Conservation (phyloP, 1,140 invertebrate genomes). For the Rhagoletis pomonella region DNA sequence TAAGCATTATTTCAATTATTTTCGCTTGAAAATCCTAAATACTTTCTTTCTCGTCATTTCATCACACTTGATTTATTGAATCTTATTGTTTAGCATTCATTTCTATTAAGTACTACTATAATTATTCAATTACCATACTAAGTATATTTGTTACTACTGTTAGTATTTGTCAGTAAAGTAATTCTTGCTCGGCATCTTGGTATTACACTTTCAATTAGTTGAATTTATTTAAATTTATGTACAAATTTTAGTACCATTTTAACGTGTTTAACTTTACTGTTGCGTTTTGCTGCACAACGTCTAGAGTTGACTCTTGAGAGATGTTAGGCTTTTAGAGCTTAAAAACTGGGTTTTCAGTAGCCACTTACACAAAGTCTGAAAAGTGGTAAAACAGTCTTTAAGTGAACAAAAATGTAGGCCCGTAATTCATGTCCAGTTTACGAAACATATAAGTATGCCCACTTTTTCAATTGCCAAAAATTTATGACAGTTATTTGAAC, state of each 20-base stretch:
- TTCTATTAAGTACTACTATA: background rate
- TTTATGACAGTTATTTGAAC: background rate
- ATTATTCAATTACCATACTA: background rate
- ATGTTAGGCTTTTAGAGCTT: too few relatives aligned
- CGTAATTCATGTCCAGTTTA: too few relatives aligned
- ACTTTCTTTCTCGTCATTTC: too few relatives aligned
- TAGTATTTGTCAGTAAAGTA: constrained; percentile 23
- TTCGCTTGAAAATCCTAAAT: too few relatives aligned
- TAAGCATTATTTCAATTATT: background rate
- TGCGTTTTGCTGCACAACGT: background rate
- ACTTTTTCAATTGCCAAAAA: background rate
- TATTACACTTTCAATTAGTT: background rate
- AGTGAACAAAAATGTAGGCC: too few relatives aligned
- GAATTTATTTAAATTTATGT: background rate
- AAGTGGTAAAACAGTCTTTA: too few relatives aligned
- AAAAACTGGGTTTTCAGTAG: background rate
- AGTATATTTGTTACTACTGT: background rate
- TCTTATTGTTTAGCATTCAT: constrained; percentile 5
- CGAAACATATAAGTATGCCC: too few relatives aligned
- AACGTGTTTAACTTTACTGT: constrained; percentile 15
- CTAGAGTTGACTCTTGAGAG: constrained; percentile 14
- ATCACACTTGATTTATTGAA: background rate
- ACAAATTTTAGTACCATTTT: background rate
- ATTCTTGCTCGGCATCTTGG: background rate
- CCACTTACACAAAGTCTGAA: too few relatives aligned